Evolutionary conservation across 2,888 invertebrate species (phyloP).

Genomic region (Sarcophaga rosellei): DNA sequence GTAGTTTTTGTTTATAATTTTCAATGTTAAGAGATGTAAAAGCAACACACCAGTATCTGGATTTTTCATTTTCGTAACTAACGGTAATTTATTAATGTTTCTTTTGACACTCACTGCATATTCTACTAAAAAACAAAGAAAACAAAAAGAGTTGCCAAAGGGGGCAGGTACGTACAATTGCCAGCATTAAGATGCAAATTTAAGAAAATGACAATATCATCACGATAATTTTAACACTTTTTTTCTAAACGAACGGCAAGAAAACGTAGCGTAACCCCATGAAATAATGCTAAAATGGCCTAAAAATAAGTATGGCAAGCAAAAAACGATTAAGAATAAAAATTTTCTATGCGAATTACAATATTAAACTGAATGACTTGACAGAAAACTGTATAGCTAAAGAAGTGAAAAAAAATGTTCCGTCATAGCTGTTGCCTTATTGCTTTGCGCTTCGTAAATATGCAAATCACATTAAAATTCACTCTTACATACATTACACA

Average conservation of each 20-base stretch:
- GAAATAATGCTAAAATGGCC: neutral
- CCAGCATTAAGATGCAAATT: slow-evolving; percentile 1
- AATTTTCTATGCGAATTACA: slow-evolving; percentile 3
- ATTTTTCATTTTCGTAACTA: too few relatives aligned
- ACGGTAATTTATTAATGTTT: too few relatives aligned
- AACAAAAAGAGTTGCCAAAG: neutral
- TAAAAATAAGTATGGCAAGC: neutral
- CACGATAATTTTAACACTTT: slow-evolving; percentile 18
- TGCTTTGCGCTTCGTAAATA: slow-evolving; percentile 11
- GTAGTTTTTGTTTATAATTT: too few relatives aligned
- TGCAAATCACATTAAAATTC: slow-evolving; percentile 34
- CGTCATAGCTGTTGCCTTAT: neutral
- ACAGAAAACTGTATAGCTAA: neutral
- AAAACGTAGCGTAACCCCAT: neutral
- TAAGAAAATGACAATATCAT: slow-evolving; percentile 24
- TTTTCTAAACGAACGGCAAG: neutral
- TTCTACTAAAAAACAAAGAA: neutral
- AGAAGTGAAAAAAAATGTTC: neutral
- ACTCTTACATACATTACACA: neutral
- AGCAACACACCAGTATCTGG: too few relatives aligned
- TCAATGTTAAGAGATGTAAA: too few relatives aligned
- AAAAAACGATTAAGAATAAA: slow-evolving; percentile 36
- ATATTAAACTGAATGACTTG: slow-evolving; percentile 40
- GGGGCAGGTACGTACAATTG: neutral
- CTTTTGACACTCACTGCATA: too few relatives aligned